Evolutionary conservation across 2,797 vertebrate genomes (phyloP), one percentile per base, ranked within the genome.

Genomic region (Danio aesculapii): DNA sequence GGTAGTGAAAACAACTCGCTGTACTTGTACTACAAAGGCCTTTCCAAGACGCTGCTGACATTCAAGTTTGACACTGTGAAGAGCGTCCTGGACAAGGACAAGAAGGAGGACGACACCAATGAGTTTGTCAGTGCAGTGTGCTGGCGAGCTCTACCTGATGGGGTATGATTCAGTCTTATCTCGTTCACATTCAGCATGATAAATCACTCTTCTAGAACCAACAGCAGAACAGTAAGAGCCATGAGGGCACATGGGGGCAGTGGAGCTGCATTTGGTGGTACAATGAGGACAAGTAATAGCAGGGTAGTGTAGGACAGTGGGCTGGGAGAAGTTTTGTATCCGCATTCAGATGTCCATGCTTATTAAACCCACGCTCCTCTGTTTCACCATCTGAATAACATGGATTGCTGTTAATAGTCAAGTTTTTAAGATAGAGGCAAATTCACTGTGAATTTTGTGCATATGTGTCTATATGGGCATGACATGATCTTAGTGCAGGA

Each of bases 21-120:
- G 82, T 99, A 99, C 90, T 89, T 99, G 14, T 99, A 99, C 93
- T 99, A 99, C 90, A 99, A 99, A 90, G 98, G 98, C 86, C 97
- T 99, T 87, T 99, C 98, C 90, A 99, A 99, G 93, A 99, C 97
- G 63, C 93, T 99, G 91, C 91, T 99, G 87, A 99, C 98, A 0
- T 99, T 99, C 91, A 99, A 99, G 88, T 99, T 99, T 88, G 98
- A 99, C 93, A 99, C 98, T 3, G 98, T 99, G 85, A 99, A 99
- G 91, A 99, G 98, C 39, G 98, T 99, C 64, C 90, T 99, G 93
- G 98, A 99, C 91, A 99, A 99, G 89, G 98, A 99, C 88, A 95
- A 98, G 85, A 99, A 99, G 89, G 98, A 99, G 88, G 98, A 99
- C 11, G 98, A 99, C 90, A 99, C 97, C 84, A 99, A 99, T 49